phyloP scores from a whole-genome alignment of 2,888 invertebrate species.

The Malthinus flaveolus region DNA sequence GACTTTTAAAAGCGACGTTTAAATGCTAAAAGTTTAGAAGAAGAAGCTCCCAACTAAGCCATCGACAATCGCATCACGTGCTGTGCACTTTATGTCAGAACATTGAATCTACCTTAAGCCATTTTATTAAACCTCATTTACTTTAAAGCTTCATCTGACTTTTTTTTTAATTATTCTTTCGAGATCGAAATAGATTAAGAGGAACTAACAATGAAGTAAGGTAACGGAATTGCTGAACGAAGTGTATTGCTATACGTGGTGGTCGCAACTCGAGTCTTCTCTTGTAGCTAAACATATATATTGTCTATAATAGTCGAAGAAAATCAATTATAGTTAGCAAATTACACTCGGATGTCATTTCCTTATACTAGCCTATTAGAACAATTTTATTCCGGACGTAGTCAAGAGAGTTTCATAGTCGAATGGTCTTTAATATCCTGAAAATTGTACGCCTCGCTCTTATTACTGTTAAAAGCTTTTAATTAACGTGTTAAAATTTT shows the following conservation, averaged over 20 bases:
- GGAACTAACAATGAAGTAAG: slow-evolving; percentile 15
- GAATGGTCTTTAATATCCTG: slow-evolving; percentile 21
- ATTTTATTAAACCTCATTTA: slow-evolving; percentile 47
- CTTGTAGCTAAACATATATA: no score
- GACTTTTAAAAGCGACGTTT: slow-evolving; percentile 10
- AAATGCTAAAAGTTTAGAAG: slow-evolving; percentile 14
- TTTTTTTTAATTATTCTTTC: slow-evolving; percentile 38
- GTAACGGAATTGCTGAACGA: no score
- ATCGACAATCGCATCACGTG: slow-evolving; percentile 43
- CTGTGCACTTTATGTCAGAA: slow-evolving; percentile 43
- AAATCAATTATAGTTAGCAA: slow-evolving; percentile 7
- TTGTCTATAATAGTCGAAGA: neutral
- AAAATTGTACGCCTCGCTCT: neutral
- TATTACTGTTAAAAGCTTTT: no score
- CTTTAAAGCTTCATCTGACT: slow-evolving; percentile 44
- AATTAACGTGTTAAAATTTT: no score
- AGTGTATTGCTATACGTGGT: neutral
- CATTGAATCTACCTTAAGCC: slow-evolving; percentile 45
- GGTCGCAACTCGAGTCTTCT: neutral
- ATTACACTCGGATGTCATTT: slow-evolving; percentile 20
- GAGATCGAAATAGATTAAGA: slow-evolving; percentile 33
- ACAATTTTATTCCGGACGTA: slow-evolving; percentile 17
- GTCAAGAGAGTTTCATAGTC: slow-evolving; percentile 4
- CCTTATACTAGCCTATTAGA: slow-evolving; percentile 11
- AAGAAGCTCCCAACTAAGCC: slow-evolving; percentile 37